These are phyloP conservation scores for Thunnus albacares DNA, from an alignment of 2,797 vertebrate species.

Conservation along the genomic window DNA sequence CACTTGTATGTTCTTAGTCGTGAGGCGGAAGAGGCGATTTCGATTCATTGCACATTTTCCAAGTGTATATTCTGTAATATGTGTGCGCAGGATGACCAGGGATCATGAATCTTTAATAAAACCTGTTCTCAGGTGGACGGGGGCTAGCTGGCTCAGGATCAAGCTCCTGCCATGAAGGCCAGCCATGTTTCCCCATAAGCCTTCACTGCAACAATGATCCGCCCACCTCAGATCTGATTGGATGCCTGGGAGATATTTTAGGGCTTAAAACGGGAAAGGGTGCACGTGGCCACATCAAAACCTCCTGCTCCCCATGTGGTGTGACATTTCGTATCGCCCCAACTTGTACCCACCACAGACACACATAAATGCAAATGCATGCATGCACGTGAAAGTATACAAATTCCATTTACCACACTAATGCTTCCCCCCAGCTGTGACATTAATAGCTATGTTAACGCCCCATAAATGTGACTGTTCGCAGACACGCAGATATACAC, in stretches of 20 bases:
- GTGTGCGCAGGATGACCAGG: background rate
- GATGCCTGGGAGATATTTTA: constrained; percentile 57
- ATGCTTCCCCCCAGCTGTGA: constrained; percentile 65
- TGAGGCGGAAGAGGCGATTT: background rate
- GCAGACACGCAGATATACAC: constrained; percentile 32
- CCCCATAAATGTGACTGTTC: constrained; percentile 58
- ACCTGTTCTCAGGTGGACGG: constrained; percentile 16
- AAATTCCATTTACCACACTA: constrained; percentile 67
- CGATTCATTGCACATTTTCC: background rate
- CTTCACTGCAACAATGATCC: constrained; percentile 25
- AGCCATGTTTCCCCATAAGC: constrained; percentile 47
- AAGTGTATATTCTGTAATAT: background rate
- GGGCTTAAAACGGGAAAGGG: constrained; percentile 42
- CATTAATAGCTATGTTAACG: constrained; percentile 73
- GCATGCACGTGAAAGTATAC: constrained; percentile 47
- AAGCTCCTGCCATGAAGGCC: constrained; percentile 29
- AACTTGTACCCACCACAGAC: constrained; percentile 14
- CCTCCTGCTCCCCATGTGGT: constrained; percentile 47
- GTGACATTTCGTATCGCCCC: constrained; percentile 57
- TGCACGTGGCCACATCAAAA: constrained; percentile 56
- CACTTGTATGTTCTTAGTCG: background rate
- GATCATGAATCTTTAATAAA: constrained; percentile 20
- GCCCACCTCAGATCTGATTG: constrained; percentile 49
- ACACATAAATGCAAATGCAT: constrained; percentile 14
- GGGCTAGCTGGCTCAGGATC: constrained; percentile 7